Base-by-base conservation (phyloP, 2,113 vertebrate species). In the Theristicus caerulescens region DNA sequence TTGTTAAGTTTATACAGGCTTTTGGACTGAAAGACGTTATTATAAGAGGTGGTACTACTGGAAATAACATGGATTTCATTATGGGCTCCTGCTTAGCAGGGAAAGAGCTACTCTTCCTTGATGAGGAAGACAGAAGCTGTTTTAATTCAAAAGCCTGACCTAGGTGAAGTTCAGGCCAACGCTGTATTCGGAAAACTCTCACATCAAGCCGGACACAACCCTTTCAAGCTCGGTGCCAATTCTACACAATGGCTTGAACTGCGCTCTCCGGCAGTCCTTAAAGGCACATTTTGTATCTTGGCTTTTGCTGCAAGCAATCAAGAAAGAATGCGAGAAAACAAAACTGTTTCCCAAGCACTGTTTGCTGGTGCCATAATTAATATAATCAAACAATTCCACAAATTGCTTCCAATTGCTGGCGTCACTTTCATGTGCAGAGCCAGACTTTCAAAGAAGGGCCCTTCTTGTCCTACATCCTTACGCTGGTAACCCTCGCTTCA, bases 331-430 rank as follows among this genome's bases (percentile, higher is more conserved):
- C 95, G 95, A 97, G 97, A 98, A 98, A 97, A 97, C 96, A 96
- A 95, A 97, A 98, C 97, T 95, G 94, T 97, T 98, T 98, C 98
- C 98, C 98, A 98, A 98, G 98, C 96, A 95, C 94, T 96, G 97
- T 97, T 95, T 92, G 82, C 67, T 97, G 95, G 97, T 98, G 97
- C 97, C 91, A 96, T 98, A 97, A 98, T 98, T 91, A 98, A 98
- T 96, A 97, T 81, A 96, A 97, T 98, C 98, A 98, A 98, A 98
- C 97, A 97, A 98, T 98, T 97, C 95, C 80, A 96, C 97, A 98
- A 98, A 98, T 98, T 98, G 96, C 98, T 98, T 98, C 97, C 98
- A 98, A 98, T 98, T 97, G 98, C 97, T 97, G 97, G 97, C 83
- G 95, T 97, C 93, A 94, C 98, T 98, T 98, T 98, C 98, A 98